Evolutionary conservation across 2,113 vertebrate genomes (phyloP), one percentile per base, ranked within the genome.

Genomic region (Hypanus sabinus): DNA sequence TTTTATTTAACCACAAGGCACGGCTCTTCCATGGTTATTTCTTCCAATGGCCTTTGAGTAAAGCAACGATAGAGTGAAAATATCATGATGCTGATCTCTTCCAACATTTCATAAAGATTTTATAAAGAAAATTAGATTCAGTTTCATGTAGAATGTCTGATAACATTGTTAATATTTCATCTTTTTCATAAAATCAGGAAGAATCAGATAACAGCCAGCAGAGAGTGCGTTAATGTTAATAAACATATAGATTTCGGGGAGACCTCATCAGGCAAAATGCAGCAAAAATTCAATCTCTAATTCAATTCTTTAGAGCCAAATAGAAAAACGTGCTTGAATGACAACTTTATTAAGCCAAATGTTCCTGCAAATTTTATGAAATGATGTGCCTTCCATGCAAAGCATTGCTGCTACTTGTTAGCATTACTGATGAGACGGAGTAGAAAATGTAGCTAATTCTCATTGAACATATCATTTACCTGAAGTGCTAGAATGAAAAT

Each of bases 101-200:
- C 85, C 94, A 94, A 95, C 95, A 94, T 94, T 94, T 91, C 95
- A 95, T 96, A 94, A 95, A 95, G 95, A 95, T 96, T 96, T 95
- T 95, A 95, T 96, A 94, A 94, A 95, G 95, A 95, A 97, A 97
- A 97, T 97, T 96, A 96, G 95, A 96, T 96, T 95, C 94, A 90
- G 95, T 95, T 96, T 95, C 96, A 95, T 93, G 94, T 94, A 94
- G 94, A 83, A 94, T 70, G 95, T 94, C 95, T 95, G 96, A 96
- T 95, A 95, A 94, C 94, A 95, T 71, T 95, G 95, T 87, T 95
- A 97, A 96, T 97, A 97, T 96, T 96, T 97, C 96, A 96, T 96
- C 95, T 96, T 96, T 96, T 96, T 94, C 95, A 96, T 95, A 95
- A 97, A 96, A 96, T 95, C 96, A 95, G 95, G 95, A 95, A 95